These are phyloP conservation scores for Oophaga pumilio DNA, from an alignment of 2,113 vertebrate genomes.

Conservation along the genomic window DNA sequence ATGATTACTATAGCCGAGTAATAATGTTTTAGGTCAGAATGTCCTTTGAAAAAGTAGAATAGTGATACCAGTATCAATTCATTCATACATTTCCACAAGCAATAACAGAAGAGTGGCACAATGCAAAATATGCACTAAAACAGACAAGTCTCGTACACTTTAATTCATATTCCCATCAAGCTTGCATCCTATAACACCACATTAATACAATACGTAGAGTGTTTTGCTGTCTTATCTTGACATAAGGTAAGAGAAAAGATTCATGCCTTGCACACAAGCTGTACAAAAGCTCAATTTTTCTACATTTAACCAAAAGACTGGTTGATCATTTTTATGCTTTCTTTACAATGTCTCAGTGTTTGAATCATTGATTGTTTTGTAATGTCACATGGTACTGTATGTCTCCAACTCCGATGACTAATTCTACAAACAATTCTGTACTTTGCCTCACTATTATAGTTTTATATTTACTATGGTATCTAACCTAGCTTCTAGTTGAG, in stretches of 20 bases:
- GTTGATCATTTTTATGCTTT: background rate
- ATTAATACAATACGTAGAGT: too few relatives aligned
- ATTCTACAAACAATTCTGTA: background rate
- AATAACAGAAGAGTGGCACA: too few relatives aligned
- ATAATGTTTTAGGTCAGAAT: too few relatives aligned
- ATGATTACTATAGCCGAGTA: too few relatives aligned
- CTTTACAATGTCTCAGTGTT: background rate
- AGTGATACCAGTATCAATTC: too few relatives aligned
- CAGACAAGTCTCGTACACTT: too few relatives aligned
- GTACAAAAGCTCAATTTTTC: background rate
- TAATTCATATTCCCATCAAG: too few relatives aligned
- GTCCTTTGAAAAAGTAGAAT: too few relatives aligned
- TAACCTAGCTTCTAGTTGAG: background rate
- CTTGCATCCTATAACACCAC: too few relatives aligned
- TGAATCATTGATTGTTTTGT: background rate
- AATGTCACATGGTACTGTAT: background rate
- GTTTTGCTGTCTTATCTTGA: background rate
- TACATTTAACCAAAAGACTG: background rate
- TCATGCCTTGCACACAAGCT: background rate
- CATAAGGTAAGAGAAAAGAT: background rate
- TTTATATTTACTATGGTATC: background rate
- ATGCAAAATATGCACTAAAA: too few relatives aligned
- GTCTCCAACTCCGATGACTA: background rate
- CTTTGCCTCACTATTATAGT: background rate
- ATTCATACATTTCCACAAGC: too few relatives aligned